Percentiles rank a stretch among this genome's conserved stretches.
Evolutionary conservation across 2,113 vertebrate genomes (phyloP).

Genomic region (Acrocephalus kingi): DNA sequence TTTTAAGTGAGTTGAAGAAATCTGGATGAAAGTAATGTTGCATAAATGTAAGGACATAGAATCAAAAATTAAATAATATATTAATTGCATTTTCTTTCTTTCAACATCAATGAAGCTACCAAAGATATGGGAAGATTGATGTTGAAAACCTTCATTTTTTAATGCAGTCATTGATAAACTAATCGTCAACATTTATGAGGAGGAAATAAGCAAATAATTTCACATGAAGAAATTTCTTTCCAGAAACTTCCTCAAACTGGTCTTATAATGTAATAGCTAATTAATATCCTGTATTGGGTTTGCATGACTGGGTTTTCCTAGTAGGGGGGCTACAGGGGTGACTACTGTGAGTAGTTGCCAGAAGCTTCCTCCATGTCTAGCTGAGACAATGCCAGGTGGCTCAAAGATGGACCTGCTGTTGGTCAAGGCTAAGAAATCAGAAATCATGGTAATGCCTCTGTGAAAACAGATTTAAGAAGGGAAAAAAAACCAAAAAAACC

Average conservation of each 20-base stretch:
- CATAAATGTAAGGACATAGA: background rate
- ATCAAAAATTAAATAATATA: background rate
- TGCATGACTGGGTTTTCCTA: background rate
- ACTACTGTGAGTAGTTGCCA: background rate
- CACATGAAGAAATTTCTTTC: background rate
- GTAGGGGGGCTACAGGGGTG: fast-evolving
- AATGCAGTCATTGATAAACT: background rate
- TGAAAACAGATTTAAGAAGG: background rate
- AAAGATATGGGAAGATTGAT: background rate
- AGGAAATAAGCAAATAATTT: background rate
- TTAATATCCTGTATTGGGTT: background rate
- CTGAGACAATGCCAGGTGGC: background rate
- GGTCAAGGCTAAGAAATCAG: too few species aligned
- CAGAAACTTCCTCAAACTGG: background rate
- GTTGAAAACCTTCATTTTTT: background rate
- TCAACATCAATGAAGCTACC: background rate
- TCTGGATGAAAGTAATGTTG: background rate
- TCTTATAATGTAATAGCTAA: background rate
- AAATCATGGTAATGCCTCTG: background rate
- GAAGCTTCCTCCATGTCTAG: background rate
- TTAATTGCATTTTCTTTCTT: background rate
- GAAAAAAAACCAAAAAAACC: too few species aligned
- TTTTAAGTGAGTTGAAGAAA: background rate
- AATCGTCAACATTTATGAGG: background rate
- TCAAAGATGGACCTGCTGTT: background rate